phyloP scores from a whole-genome alignment of 2,113 vertebrate species.

The Scomber scombrus region DNA sequence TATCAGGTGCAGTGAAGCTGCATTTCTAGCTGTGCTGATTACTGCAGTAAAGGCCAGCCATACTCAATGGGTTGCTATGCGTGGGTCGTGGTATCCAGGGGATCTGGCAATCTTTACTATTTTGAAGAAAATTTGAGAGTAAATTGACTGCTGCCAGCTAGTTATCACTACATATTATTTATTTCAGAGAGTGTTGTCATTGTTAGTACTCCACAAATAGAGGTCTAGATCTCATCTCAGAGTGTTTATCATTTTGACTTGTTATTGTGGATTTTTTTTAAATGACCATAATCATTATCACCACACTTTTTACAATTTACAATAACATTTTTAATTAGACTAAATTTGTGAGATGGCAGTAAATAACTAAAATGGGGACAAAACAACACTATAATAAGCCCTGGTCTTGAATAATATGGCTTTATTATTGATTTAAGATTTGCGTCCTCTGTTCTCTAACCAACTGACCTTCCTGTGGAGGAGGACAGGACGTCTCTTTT shows the following conservation, averaged over 20 bases:
- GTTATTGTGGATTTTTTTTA: neutral
- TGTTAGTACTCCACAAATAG: neutral
- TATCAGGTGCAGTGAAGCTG: conserved; percentile 13
- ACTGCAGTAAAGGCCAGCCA: neutral
- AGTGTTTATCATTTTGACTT: neutral
- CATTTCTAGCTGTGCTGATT: neutral
- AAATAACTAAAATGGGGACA: too few species aligned
- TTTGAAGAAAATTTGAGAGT: conserved; percentile 8
- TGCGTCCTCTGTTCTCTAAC: neutral
- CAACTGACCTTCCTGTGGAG: neutral
- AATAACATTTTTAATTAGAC: neutral
- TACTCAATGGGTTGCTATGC: conserved; percentile 19
- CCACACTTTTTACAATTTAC: neutral
- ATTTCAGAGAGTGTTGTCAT: too few species aligned
- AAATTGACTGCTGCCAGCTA: neutral
- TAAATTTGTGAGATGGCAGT: neutral
- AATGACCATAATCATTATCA: too few species aligned
- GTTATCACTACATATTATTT: neutral
- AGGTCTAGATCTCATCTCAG: neutral
- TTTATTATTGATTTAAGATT: neutral
- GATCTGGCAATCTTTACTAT: conserved; percentile 28
- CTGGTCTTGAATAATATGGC: neutral
- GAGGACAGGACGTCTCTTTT: neutral
- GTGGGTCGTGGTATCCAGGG: conserved; percentile 42
- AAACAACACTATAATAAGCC: neutral